Conservation (phyloP, 2,888 invertebrate genomes). For the Troides aeacus region DNA sequence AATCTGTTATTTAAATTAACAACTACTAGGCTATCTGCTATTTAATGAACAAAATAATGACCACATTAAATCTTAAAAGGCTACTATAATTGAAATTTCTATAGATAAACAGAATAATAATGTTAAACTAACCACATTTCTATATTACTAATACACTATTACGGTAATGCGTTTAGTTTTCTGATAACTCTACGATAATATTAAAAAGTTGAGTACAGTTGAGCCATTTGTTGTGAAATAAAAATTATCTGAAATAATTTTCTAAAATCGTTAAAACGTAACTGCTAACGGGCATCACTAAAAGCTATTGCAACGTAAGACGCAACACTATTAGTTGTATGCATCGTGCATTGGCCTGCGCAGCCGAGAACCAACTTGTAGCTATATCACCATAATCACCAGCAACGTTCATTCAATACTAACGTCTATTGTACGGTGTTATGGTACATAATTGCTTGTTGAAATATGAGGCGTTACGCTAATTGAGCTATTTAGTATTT, state of each 20-base stretch:
- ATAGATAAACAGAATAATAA: no score
- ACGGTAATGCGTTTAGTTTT: no score
- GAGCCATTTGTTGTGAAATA: no score
- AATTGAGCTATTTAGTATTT: slow-evolving; percentile 49
- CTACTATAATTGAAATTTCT: no score
- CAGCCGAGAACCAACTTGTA: slow-evolving; percentile 51
- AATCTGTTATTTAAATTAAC: slow-evolving; percentile 41
- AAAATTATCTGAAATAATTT: no score
- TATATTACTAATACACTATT: no score
- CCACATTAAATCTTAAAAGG: no score
- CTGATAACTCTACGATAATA: no score
- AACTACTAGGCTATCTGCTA: slow-evolving; percentile 12
- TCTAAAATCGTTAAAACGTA: slow-evolving; percentile 31
- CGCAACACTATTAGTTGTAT: slow-evolving; percentile 78
- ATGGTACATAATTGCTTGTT: slow-evolving; percentile 31
- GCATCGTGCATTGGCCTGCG: slow-evolving; percentile 80
- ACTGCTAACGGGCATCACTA: slow-evolving; percentile 36
- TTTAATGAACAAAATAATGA: neutral
- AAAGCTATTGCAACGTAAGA: slow-evolving; percentile 44
- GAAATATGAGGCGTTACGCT: neutral
- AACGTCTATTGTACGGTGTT: slow-evolving; percentile 7
- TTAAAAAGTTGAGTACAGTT: no score
- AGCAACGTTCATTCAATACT: slow-evolving; percentile 32
- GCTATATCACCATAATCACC: slow-evolving; percentile 46
- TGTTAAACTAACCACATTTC: no score